phyloP scores from a whole-genome alignment of 1,140 invertebrate species.

The Dendrolimus punctatus region DNA sequence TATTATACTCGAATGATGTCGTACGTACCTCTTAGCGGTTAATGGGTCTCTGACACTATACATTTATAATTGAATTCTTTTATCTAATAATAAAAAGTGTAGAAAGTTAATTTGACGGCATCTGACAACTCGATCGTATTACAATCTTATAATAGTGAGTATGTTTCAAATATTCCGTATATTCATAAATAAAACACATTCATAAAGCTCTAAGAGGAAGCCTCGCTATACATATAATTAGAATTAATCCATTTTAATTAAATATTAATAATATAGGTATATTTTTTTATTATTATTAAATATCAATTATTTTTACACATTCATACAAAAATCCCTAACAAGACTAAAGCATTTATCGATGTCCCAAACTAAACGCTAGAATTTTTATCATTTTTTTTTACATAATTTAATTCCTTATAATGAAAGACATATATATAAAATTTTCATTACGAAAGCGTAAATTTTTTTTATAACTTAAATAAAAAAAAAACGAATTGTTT shows the following conservation, averaged over 20 bases:
- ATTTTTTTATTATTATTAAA: slow-evolving; percentile 15
- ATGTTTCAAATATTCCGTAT: slow-evolving; percentile 59
- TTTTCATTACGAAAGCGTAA: slow-evolving; percentile 15
- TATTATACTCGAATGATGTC: no score
- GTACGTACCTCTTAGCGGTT: no score
- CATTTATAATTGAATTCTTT: no score
- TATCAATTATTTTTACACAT: slow-evolving; percentile 60
- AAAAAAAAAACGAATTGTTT: no score
- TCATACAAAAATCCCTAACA: slow-evolving; percentile 49
- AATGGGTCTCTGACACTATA: no score
- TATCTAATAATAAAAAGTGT: no score
- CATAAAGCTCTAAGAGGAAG: slow-evolving; percentile 67
- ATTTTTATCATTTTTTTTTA: slow-evolving; percentile 27
- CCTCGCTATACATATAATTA: slow-evolving; percentile 61
- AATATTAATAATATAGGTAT: slow-evolving; percentile 23
- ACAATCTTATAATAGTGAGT: slow-evolving; percentile 45
- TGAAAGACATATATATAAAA: slow-evolving; percentile 16
- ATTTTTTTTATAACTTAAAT: no score
- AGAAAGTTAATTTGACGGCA: neutral
- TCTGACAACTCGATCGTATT: no score
- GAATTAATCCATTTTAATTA: slow-evolving; percentile 43
- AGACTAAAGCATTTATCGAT: slow-evolving; percentile 56
- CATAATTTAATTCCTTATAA: slow-evolving; percentile 14
- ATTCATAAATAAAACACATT: slow-evolving; percentile 54
- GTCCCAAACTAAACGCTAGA: slow-evolving; percentile 35